These are phyloP conservation scores for Zonitis immaculata DNA, from an alignment of 2,888 invertebrate species.

Conservation along the genomic window DNA sequence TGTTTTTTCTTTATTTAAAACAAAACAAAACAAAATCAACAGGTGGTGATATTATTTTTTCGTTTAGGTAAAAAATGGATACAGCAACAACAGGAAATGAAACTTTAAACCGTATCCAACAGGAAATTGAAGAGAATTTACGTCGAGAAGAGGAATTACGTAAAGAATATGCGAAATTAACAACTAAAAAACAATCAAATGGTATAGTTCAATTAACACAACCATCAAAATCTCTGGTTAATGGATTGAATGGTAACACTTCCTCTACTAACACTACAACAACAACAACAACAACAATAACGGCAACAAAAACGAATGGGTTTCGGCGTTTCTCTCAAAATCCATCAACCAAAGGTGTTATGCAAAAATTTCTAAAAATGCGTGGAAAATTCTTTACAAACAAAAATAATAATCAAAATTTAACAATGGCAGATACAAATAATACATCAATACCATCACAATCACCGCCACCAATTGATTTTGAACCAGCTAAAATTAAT, in stretches of 20 bases:
- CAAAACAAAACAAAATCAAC: conserved; percentile 4
- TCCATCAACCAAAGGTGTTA: conserved; percentile 60
- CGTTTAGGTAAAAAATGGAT: conserved; percentile 6
- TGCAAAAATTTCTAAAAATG: conserved; percentile 80
- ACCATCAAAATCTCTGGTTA: background rate
- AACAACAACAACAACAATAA: background rate
- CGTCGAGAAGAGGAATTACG: conserved; percentile 78
- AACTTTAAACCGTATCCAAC: conserved; percentile 76
- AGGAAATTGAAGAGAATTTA: conserved; percentile 82
- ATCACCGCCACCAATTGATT: conserved; percentile 20
- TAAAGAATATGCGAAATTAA: conserved; percentile 47
- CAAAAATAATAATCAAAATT: background rate
- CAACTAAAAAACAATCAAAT: background rate
- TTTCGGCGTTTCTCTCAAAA: conserved; percentile 59
- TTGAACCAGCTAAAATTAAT: conserved; percentile 42
- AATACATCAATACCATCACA: no score
- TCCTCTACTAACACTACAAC: background rate
- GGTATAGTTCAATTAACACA: background rate
- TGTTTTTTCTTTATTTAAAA: background rate
- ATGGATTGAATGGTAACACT: no score
- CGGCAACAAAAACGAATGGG: background rate
- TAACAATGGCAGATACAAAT: no score
- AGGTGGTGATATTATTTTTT: conserved; percentile 11
- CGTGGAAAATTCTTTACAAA: conserved; percentile 60
- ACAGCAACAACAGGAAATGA: conserved; percentile 18